These are phyloP conservation scores for Amblyopsis rosae DNA, from an alignment of 2,113 vertebrate genomes.

Conservation along the genomic window DNA sequence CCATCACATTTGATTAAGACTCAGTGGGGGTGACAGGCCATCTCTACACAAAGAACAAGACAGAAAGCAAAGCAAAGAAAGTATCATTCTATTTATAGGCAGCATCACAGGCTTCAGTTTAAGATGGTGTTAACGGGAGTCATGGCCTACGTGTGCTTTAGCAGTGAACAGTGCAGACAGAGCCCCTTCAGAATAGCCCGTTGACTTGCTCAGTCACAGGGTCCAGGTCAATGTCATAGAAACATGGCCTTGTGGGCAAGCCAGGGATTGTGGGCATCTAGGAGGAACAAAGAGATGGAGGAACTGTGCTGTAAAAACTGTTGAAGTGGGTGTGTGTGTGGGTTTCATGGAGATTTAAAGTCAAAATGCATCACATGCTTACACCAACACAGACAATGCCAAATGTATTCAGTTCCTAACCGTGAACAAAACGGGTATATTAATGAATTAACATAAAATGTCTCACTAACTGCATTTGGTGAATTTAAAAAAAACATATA, in stretches of 20 bases:
- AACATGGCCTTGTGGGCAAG: conserved; percentile 95
- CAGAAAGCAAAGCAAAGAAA: not conserved
- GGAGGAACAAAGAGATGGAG: conserved; percentile 3
- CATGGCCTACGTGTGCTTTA: not conserved
- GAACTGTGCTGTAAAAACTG: not conserved
- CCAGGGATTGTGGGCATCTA: conserved; percentile 99
- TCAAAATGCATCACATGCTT: no score
- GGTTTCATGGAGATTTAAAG: no score
- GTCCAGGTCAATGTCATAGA: conserved; percentile 97
- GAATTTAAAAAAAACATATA: no score
- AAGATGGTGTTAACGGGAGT: not conserved
- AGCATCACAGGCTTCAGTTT: not conserved
- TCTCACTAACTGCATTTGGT: no score
- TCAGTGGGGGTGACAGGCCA: not conserved
- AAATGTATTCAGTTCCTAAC: no score
- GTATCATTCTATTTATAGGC: not conserved
- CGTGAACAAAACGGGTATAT: no score
- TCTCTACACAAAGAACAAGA: not conserved
- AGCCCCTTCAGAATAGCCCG: conserved; percentile 86
- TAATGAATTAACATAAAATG: no score
- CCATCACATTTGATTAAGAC: conserved; percentile 31
- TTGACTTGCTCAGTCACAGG: conserved; percentile 86
- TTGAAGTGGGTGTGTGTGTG: no score
- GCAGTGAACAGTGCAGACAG: not conserved
- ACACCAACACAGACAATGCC: no score